These are phyloP conservation scores for Carollia perspicillata DNA, from an alignment of 2,113 vertebrate species.

Conservation along the genomic window DNA sequence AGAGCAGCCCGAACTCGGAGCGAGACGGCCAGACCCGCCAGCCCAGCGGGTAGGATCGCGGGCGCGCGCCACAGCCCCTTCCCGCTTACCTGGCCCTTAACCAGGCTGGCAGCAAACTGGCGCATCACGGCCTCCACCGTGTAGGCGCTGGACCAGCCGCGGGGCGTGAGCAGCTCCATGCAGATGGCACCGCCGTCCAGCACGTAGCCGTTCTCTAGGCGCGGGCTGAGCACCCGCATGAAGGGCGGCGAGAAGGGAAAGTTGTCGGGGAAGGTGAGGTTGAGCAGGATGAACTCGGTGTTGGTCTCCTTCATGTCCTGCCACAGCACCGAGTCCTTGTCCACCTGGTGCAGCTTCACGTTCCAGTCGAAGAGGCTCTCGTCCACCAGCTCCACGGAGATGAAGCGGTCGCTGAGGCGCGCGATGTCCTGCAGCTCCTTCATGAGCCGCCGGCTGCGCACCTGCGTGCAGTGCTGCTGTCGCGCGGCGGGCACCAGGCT, in stretches of 20 bases:
- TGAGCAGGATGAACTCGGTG: slow-evolving; percentile 98
- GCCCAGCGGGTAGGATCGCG: not conserved
- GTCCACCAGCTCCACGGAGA: slow-evolving; percentile 98
- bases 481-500: slow-evolving; percentile 87
- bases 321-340: slow-evolving; percentile 99
- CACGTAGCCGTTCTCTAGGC: slow-evolving; percentile 99
- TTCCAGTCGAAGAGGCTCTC: slow-evolving; percentile 99
- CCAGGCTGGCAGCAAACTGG: slow-evolving; percentile 98
- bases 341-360: slow-evolving; percentile 99
- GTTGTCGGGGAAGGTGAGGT: slow-evolving; percentile 99
- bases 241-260: slow-evolving; percentile 99
- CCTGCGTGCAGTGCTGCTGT: slow-evolving; percentile 97
- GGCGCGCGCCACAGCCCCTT: not conserved
- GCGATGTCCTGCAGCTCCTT: slow-evolving; percentile 99
- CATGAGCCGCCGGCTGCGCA: slow-evolving; percentile 96
- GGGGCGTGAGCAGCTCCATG: slow-evolving; percentile 99
- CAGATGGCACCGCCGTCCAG: slow-evolving; percentile 98
- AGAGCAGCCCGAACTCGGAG: not conserved
- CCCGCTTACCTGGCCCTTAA: slow-evolving; percentile 96
- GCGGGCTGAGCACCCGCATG: slow-evolving; percentile 97
- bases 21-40: not conserved
- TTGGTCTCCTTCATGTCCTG: slow-evolving; percentile 99
- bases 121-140: slow-evolving; percentile 99
- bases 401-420: slow-evolving; percentile 97
- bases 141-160: slow-evolving; percentile 99